phyloP scores from a whole-genome alignment of 35 echinoderm and acorn worm genomes.

The Hemicentrotus pulcherrimus region DNA sequence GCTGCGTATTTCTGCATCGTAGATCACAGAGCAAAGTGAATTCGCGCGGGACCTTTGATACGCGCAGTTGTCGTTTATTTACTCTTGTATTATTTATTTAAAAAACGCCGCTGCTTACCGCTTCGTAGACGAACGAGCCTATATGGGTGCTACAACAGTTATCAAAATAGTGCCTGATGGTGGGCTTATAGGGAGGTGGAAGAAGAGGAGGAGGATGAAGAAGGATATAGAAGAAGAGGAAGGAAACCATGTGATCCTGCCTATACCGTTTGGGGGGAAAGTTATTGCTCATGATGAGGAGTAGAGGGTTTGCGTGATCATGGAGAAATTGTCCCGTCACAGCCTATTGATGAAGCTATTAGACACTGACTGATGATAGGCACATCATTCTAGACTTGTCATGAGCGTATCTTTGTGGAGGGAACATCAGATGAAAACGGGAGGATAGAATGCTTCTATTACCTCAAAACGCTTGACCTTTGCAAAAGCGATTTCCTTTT shows the following conservation, averaged over 20 bases:
- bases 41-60: no score
- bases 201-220: neutral
- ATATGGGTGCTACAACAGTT: neutral
- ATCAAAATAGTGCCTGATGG: neutral
- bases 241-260: neutral
- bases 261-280: neutral
- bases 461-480: neutral
- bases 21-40: no score
- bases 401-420: neutral
- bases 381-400: neutral
- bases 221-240: neutral
- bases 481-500: slow-evolving; percentile 4
- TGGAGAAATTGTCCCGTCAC: slow-evolving; percentile 1
- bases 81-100: no score
- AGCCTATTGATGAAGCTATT: neutral
- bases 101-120: no score
- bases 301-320: slow-evolving; percentile 6
- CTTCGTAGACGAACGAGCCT: no score
- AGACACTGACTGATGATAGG: neutral
- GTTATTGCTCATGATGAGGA: neutral
- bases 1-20: no score
- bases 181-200: neutral
- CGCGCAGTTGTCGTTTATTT: no score
- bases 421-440: neutral
- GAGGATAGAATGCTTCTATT: neutral